These are phyloP conservation scores for Eumaeus atala DNA, from an alignment of 1,140 invertebrate species.

Conservation along the genomic window DNA sequence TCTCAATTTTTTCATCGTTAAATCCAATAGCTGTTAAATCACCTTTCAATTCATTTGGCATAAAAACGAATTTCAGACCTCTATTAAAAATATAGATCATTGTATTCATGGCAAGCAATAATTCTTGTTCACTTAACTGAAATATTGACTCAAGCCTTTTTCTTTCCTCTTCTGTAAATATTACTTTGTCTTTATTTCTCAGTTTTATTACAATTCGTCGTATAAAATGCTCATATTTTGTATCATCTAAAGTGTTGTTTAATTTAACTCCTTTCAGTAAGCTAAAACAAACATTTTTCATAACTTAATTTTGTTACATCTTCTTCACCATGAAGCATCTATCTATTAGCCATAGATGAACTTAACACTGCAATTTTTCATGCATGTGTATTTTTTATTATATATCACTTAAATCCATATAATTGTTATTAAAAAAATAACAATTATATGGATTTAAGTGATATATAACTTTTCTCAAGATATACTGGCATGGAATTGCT, in stretches of 20 bases:
- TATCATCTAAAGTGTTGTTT: constrained; percentile 45
- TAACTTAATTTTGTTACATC: constrained; percentile 2
- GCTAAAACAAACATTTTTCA: constrained; percentile 36
- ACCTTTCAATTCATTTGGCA: constrained; percentile 50
- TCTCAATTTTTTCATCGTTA: constrained; percentile 45
- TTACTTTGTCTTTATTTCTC: constrained; percentile 42
- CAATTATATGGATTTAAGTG: no score
- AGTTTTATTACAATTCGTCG: constrained; percentile 50
- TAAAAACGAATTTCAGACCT: constrained; percentile 58
- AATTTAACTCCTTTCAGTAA: constrained; percentile 46
- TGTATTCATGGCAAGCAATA: constrained; percentile 51
- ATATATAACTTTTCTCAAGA: no score
- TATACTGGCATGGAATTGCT: no score
- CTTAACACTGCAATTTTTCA: no score
- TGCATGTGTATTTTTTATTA: no score
- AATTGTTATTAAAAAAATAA: no score
- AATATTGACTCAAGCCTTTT: constrained; percentile 57
- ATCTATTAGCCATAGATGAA: no score
- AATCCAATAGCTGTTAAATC: constrained; percentile 48
- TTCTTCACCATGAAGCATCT: no score
- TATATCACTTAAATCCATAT: no score
- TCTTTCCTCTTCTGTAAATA: constrained; percentile 56
- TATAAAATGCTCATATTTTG: constrained; percentile 57
- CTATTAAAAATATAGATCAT: constrained; percentile 53
- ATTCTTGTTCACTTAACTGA: constrained; percentile 42